Evolutionary conservation across 1,140 invertebrate species (phyloP), one percentile per base, ranked within the genome.

Genomic region (Sinonovacula constricta): DNA sequence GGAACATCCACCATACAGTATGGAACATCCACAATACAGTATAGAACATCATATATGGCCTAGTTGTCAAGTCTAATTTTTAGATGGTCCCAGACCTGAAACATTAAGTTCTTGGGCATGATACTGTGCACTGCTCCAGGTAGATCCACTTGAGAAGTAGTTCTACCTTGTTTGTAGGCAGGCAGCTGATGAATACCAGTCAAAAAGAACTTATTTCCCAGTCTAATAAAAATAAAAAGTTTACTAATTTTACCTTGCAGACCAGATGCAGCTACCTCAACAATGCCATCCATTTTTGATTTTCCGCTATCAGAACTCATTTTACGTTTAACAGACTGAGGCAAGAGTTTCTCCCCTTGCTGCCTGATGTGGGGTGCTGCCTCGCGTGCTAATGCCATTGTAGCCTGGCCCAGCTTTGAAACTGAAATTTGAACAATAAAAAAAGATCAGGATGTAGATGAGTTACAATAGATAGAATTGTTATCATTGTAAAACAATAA

Each of bases 241-340:
- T n/a, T n/a, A n/a, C n/a, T n/a, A n/a, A n/a, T n/a, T 56, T 59
- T 70, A 91, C 91, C 94, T 87, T 93, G 92, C 4, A 95, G 91
- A 39, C 94, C 94, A 4, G 94, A 94, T 18, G 93, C 93, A 3
- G 94, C 93, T 0, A 95, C 94, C 31, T 93, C 94, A 57, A 95
- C 70, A 0, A 94, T 93, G 45, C 92, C 92, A 74, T 93, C 92
- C 80, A 95, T 90, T 82, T 92, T 93, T 57, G 91, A 91, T 33
- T 92, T 91, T 1, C 94, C 93, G 63, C 93, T 91, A 34, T 81
- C 3, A 14, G 79, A 81, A 80, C 92, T 90, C 14, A 92, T 88
- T 68, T 92, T 91, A 33, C 92, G 91, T 34, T 92, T 92, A 14
- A 93, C 88, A 5, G 84, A 86, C 57, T 92, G 91, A 0, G 93